Evolutionary conservation across 1,140 invertebrate genomes (phyloP).

Genomic region (Drosophila rhopaloa): DNA sequence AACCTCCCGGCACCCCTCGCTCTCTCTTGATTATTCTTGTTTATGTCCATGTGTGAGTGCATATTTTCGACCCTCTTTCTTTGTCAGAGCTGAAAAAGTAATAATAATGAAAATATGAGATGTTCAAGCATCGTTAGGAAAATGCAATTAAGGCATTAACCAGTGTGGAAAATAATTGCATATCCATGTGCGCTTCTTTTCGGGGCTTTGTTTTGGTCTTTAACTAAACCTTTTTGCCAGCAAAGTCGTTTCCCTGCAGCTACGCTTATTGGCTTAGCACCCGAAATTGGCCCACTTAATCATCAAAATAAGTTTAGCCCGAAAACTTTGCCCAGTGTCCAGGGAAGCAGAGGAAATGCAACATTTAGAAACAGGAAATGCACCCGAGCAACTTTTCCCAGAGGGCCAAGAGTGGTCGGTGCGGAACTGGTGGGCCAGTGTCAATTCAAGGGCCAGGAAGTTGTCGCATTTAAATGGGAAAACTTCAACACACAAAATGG

Average conservation of each 20-base stretch:
- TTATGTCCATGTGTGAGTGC: slow-evolving; percentile 21
- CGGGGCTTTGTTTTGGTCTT: background rate
- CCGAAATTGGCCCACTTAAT: slow-evolving; percentile 60
- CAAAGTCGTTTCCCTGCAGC: slow-evolving; percentile 16
- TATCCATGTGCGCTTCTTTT: slow-evolving; percentile 1
- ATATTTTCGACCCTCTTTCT: slow-evolving; percentile 37
- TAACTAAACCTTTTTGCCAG: slow-evolving; percentile 15
- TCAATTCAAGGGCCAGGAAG: slow-evolving; percentile 53
- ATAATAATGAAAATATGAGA: slow-evolving; percentile 59
- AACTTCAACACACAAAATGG: slow-evolving; percentile 57
- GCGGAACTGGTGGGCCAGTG: background rate
- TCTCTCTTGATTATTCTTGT: background rate
- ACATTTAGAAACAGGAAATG: slow-evolving; percentile 70
- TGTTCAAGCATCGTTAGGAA: slow-evolving; percentile 25
- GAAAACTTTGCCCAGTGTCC: slow-evolving; percentile 39
- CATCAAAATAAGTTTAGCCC: slow-evolving; percentile 55
- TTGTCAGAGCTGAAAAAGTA: slow-evolving; percentile 55
- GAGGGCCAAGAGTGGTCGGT: background rate
- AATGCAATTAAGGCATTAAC: slow-evolving; percentile 63
- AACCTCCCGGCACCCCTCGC: background rate
- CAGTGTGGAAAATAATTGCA: slow-evolving; percentile 54
- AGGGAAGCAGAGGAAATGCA: slow-evolving; percentile 58
- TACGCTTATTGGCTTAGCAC: slow-evolving; percentile 42
- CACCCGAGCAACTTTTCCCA: slow-evolving; percentile 61
- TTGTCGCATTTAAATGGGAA: slow-evolving; percentile 69